Conservation (phyloP, 2,888 invertebrate genomes). For the Neoascia interrupta region DNA sequence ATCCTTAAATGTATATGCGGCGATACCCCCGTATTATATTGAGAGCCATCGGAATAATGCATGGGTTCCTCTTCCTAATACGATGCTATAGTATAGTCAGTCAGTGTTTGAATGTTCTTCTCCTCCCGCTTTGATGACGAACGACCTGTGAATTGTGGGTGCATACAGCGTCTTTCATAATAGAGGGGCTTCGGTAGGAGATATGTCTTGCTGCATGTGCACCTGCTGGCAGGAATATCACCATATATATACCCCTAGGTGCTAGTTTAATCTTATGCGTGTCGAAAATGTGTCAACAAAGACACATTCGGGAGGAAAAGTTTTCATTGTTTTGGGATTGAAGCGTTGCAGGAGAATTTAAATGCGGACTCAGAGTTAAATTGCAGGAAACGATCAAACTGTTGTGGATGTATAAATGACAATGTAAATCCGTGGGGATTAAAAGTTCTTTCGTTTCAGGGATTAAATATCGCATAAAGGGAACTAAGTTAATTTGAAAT, state of each 20-base stretch:
- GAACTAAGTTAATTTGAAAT: too few species aligned
- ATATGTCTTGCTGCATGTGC: constrained; percentile 5
- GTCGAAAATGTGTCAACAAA: constrained; percentile 61
- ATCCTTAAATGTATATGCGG: constrained; percentile 16
- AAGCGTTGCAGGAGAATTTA: neutral
- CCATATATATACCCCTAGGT: constrained; percentile 10
- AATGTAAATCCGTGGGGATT: too few species aligned
- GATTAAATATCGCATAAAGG: too few species aligned
- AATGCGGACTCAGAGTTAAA: neutral
- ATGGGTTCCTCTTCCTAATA: too few species aligned
- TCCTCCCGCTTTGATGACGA: too few species aligned
- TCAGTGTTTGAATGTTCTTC: too few species aligned
- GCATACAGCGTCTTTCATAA: too few species aligned
- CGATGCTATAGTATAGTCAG: too few species aligned
- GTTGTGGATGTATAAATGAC: neutral
- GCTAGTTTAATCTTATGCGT: constrained; percentile 62
- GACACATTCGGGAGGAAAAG: constrained; percentile 49
- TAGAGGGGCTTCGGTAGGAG: too few species aligned
- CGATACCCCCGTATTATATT: neutral
- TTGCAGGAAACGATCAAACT: neutral
- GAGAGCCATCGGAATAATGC: constrained; percentile 17
- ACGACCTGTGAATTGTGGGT: too few species aligned
- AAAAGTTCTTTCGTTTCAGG: too few species aligned
- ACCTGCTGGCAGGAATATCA: constrained; percentile 14
- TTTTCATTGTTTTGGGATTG: constrained; percentile 30